Evolutionary conservation across 92 coral and sea anemone species (phyloP), one percentile per base, ranked within the genome.

Genomic region (Epizoanthus ramosus): DNA sequence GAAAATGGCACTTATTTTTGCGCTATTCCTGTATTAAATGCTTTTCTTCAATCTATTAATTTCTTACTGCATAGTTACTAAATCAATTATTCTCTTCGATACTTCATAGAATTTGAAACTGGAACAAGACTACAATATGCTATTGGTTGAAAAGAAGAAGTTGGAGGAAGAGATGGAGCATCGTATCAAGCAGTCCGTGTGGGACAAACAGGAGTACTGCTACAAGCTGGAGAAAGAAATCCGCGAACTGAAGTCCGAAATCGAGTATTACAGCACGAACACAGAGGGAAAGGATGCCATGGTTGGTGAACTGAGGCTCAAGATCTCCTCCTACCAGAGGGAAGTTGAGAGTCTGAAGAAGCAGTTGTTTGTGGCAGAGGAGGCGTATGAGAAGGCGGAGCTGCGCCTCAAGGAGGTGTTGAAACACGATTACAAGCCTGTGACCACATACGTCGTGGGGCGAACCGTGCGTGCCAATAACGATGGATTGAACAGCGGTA

Each of bases 221-320:
- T 87, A 87, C 90, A 87, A 87, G 79, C 45, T 87, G 60, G 90
- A 87, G 80, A 87, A 87, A 41, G 90, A 87, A 25, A 87, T 80
- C 25, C 86, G 90, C 17, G 90, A 87, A 53, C 81, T 87, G 74
- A 87, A 87, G 83, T 82, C 90, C 17, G 75, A 61, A 39, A 81
- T 80, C 45, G 90, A 87, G 79, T 87, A 87, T 63, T 87, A 71
- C 63, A 79, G 56, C 28, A 80, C 75, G 53, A 81, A 84, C 70
- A 72, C 70, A 4, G 83, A 87, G 21, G 90, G 79, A 24, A 87
- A 87, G 81, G 84, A 81, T 61, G 59, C 86, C 14, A 61, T 84
- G 24, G 84, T 87, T 37, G 39, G 90, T 13, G 90, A 87, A 4
- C 14, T 87, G 83, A 66, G 86, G 45, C 68, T 87, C 31, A 87